Conservation (phyloP, 2,797 vertebrate species). For the Sebastes oblongus region DNA sequence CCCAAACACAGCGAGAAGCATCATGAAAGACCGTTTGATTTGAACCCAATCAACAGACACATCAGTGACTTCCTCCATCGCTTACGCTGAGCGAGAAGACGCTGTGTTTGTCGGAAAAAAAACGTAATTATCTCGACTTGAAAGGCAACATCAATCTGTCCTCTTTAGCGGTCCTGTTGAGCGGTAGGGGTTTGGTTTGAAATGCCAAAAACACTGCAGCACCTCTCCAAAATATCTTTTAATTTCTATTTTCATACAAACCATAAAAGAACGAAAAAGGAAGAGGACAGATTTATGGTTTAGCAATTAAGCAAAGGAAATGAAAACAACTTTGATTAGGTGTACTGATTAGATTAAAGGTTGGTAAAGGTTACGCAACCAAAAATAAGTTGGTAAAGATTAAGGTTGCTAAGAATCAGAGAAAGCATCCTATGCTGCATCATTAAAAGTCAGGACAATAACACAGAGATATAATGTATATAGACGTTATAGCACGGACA, state of each 20-base stretch:
- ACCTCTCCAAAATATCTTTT: conserved; percentile 9
- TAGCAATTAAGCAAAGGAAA: neutral
- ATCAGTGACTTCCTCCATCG: conserved; percentile 36
- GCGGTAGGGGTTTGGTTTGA: conserved; percentile 22
- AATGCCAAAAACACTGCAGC: conserved; percentile 22
- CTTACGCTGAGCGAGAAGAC: conserved; percentile 18
- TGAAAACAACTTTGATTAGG: neutral
- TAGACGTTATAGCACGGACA: too few relatives aligned
- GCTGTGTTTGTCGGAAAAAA: conserved; percentile 43
- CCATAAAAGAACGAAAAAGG: neutral
- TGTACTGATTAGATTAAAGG: neutral
- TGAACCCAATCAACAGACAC: conserved; percentile 51
- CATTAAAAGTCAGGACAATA: neutral
- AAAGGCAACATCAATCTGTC: conserved; percentile 60
- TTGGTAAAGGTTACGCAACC: neutral
- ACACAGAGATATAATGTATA: neutral
- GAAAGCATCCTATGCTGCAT: neutral
- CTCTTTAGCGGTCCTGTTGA: conserved; percentile 26
- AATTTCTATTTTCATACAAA: conserved; percentile 9
- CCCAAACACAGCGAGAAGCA: conserved; percentile 25
- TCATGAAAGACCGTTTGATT: conserved; percentile 51
- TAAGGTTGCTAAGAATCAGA: neutral
- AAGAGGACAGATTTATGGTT: neutral
- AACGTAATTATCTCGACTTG: conserved; percentile 57
- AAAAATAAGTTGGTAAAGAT: neutral